Base-by-base conservation (phyloP, 2,888 invertebrate genomes). In the Danaus chrysippus region DNA sequence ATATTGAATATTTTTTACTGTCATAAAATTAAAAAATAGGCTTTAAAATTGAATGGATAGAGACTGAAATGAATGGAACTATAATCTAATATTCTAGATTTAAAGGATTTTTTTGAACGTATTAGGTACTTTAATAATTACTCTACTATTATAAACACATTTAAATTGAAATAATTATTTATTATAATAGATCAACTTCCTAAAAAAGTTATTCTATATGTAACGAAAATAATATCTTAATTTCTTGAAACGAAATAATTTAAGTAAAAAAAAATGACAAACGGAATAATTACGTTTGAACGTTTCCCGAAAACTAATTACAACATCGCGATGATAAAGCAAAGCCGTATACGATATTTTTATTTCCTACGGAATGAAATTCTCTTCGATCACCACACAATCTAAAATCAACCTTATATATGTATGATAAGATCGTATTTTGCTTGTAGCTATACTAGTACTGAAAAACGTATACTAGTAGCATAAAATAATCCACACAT, bases 311-410 rank as follows among this genome's bases (percentile, higher is more conserved):
- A 90, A 90, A 91, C 91, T 91, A 90, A 91, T 90, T 90, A 91
- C 84, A 83, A 83, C 81, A 78, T 79, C 81, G 82, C 84, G 86
- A 90, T 91, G 89, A 90, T 90, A 91, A 91, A 91, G 89, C 91
- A 91, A 90, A 91, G 87, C 87, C 86, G 78, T 89, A 89, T 89
- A 76, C 82, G 84, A 88, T 88, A 91, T 88, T 90, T 90, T 91
- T 90, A 90, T 90, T 87, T 84, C 75, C 82, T 79, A 81, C 87
- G 82, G 88, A 90, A 91, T 89, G 84, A 89, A 90, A 88, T 89
- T 90, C 81, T 77, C 77, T 61, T 64, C 66, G 42, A 13, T 10
- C 15, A 17, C 10, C 19, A 13, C 9, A 5, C 71, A 63, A n/a
- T 11, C 56, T 43, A 81, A 59, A 65, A 53, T 66, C 56, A 52